Evolutionary conservation across 2,888 invertebrate genomes (phyloP).

Genomic region (Coecobrya sp.): DNA sequence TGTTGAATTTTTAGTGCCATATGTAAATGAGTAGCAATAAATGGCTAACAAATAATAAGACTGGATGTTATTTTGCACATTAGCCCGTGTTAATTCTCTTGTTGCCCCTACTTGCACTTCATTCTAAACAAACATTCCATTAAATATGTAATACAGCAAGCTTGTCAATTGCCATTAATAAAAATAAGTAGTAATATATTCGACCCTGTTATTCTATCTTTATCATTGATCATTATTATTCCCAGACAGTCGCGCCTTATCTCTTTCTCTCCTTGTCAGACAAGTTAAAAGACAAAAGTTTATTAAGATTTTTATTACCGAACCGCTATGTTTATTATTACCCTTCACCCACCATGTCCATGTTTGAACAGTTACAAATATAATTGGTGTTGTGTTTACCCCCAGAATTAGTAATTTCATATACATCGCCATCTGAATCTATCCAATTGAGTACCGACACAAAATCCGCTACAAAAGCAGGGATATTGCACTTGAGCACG

Average conservation of each 20-base stretch:
- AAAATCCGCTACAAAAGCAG: conserved; percentile 92
- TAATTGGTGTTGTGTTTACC: conserved; percentile 70
- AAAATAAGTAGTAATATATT: background rate
- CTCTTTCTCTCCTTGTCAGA: background rate
- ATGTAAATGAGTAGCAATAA: too few species aligned
- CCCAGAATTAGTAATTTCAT: conserved; percentile 75
- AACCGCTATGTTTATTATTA: conserved; percentile 49
- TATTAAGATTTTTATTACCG: background rate
- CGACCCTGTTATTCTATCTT: background rate
- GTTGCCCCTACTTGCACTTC: background rate
- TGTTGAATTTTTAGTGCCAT: background rate
- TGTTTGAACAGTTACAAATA: conserved; percentile 13
- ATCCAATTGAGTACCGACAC: conserved; percentile 92
- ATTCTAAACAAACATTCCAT: too few species aligned
- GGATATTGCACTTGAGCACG: conserved; percentile 92
- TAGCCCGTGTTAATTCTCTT: background rate
- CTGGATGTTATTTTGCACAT: too few species aligned
- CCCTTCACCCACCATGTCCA: conserved; percentile 81
- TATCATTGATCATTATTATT: too few species aligned
- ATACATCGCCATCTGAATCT: conserved; percentile 89
- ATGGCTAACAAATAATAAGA: too few species aligned
- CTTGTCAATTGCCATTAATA: background rate
- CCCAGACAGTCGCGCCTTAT: background rate
- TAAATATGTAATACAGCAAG: too few species aligned
- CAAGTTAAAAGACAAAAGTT: background rate